phyloP scores from a whole-genome alignment of 1,140 invertebrate genomes.

The Procambarus clarkii region DNA sequence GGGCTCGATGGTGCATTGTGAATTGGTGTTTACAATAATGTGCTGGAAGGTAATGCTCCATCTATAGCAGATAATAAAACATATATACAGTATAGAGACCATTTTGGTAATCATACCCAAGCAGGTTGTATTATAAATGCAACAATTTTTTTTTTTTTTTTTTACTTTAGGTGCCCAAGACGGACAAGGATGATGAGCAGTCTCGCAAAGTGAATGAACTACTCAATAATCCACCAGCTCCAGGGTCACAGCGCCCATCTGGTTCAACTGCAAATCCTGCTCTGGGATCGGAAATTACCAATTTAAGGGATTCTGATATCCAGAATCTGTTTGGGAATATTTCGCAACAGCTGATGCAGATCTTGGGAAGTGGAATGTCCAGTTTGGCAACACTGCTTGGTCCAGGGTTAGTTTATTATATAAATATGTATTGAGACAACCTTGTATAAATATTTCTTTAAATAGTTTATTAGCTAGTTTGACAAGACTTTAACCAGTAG shows the following conservation, averaged over 20 bases:
- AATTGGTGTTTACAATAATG: too few species aligned
- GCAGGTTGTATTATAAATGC: too few species aligned
- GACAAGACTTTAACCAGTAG: too few species aligned
- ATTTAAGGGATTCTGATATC: constrained; percentile 84
- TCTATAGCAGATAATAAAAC: too few species aligned
- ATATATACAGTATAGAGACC: too few species aligned
- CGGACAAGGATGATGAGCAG: constrained; percentile 96
- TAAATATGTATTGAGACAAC: too few species aligned
- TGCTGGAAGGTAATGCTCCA: too few species aligned
- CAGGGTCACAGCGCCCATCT: constrained; percentile 80
- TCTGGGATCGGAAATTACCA: constrained; percentile 36
- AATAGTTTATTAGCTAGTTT: too few species aligned
- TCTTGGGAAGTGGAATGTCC: constrained; percentile 91
- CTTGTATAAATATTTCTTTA: too few species aligned
- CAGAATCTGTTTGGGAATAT: constrained; percentile 96
- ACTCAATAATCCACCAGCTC: constrained; percentile 95
- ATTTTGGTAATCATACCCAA: too few species aligned
- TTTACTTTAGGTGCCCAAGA: constrained; percentile 87
- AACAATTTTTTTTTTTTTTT: too few species aligned
- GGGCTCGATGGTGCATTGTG: too few species aligned
- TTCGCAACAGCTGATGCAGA: constrained; percentile 97
- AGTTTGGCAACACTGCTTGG: constrained; percentile 76
- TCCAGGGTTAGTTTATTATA: constrained; percentile 57
- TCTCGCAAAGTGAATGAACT: constrained; percentile 95
- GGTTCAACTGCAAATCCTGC: constrained; percentile 60